These are phyloP conservation scores for Paracentrotus lividus DNA, from an alignment of 53 echinoderm and acorn worm genomes.

Conservation along the genomic window DNA sequence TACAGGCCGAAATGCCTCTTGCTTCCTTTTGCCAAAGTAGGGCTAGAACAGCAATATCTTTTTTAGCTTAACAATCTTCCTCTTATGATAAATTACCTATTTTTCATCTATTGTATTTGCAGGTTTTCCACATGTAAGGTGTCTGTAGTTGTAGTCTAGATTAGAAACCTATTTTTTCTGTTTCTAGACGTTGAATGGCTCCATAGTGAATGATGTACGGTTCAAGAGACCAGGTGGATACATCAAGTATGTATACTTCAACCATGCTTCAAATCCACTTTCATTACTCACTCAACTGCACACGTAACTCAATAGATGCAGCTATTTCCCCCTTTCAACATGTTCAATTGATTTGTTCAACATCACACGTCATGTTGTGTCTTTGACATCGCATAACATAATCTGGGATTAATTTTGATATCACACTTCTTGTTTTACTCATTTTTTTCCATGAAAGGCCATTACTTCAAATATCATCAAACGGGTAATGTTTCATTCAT, in stretches of 20 bases:
- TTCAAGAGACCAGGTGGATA: constrained; percentile 54
- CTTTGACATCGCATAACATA: no score
- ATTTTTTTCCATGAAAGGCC: not conserved
- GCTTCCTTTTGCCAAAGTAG: no score
- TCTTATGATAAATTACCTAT: no score
- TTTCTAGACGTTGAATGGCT: not conserved
- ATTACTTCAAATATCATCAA: not conserved
- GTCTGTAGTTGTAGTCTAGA: constrained; percentile 5
- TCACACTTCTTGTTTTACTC: not conserved
- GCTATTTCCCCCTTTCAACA: not conserved
- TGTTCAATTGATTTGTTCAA: not conserved
- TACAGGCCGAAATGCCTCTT: no score
- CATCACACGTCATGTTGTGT: not conserved
- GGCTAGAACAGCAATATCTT: no score
- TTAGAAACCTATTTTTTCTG: not conserved
- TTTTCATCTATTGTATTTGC: no score
- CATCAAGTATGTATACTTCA: constrained; percentile 45
- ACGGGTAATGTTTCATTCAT: not conserved
- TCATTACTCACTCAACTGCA: constrained; percentile 1
- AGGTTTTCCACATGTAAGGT: not conserved
- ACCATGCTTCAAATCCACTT: not conserved
- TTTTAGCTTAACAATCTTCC: no score
- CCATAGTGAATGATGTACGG: not conserved
- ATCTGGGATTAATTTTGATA: no score
- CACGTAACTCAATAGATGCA: not conserved